Percentiles rank a stretch among this genome's conserved stretches.
Evolutionary conservation across 2,113 vertebrate species (phyloP).

Genomic region (Salvator merianae): DNA sequence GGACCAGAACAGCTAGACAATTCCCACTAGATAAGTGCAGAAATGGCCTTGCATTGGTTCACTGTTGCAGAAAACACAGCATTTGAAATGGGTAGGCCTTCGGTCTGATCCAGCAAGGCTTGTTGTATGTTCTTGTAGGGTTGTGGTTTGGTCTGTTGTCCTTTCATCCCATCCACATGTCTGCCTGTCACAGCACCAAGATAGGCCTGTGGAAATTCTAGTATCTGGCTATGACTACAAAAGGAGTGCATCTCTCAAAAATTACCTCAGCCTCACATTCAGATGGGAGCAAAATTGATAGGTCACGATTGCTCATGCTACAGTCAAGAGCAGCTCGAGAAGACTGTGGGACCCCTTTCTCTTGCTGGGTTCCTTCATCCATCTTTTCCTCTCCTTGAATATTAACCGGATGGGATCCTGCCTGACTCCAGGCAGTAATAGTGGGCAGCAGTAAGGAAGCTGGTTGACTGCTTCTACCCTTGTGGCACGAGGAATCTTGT

Average conservation of each 20-base stretch:
- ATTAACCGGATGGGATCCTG: conserved; percentile 6
- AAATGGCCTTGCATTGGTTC: too few species aligned
- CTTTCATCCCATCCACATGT: neutral
- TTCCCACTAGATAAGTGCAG: too few species aligned
- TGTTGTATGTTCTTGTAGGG: neutral
- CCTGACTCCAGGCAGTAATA: conserved; percentile 54
- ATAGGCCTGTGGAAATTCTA: conserved; percentile 66
- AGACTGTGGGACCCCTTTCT: conserved; percentile 65
- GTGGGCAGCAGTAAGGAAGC: neutral
- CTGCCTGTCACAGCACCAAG: neutral
- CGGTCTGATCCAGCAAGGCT: neutral
- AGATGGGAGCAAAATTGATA: conserved; percentile 63
- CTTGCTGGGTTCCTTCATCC: conserved; percentile 31
- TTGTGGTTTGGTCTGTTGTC: neutral
- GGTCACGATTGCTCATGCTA: conserved; percentile 51
- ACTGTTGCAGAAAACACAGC: too few species aligned
- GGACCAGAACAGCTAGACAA: too few species aligned
- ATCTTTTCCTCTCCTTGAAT: conserved; percentile 43
- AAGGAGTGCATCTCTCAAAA: conserved; percentile 68
- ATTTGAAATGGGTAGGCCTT: neutral
- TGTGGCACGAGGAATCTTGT: conserved; percentile 77
- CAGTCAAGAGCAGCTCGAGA: conserved; percentile 33
- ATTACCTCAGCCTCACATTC: conserved; percentile 74
- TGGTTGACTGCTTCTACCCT: conserved; percentile 49
- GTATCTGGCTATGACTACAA: conserved; percentile 24